These are phyloP conservation scores for Callipepla californica DNA, from an alignment of 2,113 vertebrate species.

Conservation along the genomic window DNA sequence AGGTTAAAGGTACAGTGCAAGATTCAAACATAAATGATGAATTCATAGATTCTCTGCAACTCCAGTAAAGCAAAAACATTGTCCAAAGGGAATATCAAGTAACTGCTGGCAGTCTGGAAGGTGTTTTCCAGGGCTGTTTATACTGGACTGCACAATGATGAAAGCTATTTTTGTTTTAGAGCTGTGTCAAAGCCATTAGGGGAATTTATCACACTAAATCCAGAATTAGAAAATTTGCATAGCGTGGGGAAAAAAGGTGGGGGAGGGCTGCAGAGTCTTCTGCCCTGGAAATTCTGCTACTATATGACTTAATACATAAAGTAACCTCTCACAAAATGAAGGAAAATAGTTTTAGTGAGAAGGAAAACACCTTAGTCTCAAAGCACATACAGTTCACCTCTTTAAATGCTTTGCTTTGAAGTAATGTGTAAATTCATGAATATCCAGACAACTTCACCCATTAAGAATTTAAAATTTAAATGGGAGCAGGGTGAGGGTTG, in stretches of 20 bases:
- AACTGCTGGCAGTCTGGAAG: slow-evolving; percentile 14
- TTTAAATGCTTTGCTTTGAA: neutral
- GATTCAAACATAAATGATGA: neutral
- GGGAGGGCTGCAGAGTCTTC: accelerated
- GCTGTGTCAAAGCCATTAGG: neutral
- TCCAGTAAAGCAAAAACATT: neutral
- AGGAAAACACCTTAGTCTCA: neutral
- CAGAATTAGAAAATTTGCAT: neutral
- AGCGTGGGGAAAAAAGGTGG: neutral
- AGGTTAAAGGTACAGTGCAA: neutral
- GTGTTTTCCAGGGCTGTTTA: slow-evolving; percentile 8
- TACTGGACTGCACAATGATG: neutral
- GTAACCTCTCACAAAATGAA: neutral
- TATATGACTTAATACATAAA: neutral
- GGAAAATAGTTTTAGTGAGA: neutral
- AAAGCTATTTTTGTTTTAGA: slow-evolving; percentile 27
- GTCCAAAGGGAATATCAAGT: slow-evolving; percentile 4
- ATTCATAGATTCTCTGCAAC: neutral
- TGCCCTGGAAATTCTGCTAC: neutral
- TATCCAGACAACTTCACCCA: neutral
- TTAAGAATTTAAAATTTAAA: neutral
- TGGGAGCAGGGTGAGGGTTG: accelerated
- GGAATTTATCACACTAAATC: neutral
- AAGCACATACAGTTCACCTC: neutral
- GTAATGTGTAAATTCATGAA: neutral